phyloP scores from a whole-genome alignment of 2,113 vertebrate species.

The Zosterops pallidus region DNA sequence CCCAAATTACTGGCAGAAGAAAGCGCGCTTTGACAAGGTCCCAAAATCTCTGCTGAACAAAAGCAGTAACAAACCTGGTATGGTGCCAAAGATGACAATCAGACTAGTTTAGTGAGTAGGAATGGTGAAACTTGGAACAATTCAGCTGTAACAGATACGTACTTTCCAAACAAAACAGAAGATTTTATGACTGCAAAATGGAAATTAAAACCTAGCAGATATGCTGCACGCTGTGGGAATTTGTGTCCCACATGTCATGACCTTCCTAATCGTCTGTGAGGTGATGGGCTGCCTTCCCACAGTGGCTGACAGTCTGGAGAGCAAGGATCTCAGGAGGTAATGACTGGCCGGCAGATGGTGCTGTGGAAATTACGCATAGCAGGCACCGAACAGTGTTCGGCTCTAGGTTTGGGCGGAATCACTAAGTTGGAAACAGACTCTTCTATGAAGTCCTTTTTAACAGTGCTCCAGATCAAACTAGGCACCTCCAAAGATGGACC shows the following conservation, averaged over 20 bases:
- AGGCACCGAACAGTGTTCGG: rapidly evolving
- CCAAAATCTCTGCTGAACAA: neutral
- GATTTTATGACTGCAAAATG: neutral
- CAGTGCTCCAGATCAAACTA: neutral
- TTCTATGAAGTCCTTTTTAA: neutral
- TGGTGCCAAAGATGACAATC: neutral
- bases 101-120: neutral
- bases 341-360: conserved; percentile 30
- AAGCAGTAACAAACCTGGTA: neutral
- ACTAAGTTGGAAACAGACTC: rapidly evolving
- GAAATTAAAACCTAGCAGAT: neutral
- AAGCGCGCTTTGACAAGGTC: neutral
- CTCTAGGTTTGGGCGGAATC: neutral
- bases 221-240: neutral
- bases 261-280: neutral
- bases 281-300: neutral
- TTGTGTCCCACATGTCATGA: neutral
- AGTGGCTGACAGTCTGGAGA: neutral
- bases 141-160: neutral
- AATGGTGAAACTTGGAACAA: neutral
- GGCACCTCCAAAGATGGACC: neutral
- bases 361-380: neutral
- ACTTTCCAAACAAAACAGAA: neutral
- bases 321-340: neutral
- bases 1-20: neutral